Evolutionary conservation across 2,888 invertebrate species (phyloP).

Genomic region (Chalcis sispes): DNA sequence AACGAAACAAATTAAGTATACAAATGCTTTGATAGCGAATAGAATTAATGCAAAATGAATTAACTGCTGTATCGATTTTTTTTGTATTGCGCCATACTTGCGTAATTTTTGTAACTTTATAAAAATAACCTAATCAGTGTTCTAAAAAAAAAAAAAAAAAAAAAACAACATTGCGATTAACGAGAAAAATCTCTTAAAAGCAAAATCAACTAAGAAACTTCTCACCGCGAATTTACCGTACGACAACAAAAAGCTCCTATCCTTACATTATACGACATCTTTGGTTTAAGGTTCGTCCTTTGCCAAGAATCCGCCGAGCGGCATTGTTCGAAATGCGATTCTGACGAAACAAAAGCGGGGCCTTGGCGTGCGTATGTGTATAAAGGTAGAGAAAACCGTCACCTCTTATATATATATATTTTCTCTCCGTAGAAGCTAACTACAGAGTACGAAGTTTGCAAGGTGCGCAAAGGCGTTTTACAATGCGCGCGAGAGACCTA

Average conservation of each 20-base stretch:
- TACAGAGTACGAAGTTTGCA: neutral
- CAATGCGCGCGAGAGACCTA: constrained; percentile 27
- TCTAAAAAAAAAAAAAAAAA: neutral
- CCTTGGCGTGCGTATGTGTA: constrained; percentile 22
- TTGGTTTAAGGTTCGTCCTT: too few relatives aligned
- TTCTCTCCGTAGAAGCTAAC: neutral
- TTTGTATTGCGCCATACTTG: too few relatives aligned
- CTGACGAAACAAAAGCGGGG: constrained; percentile 47
- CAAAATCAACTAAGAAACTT: too few relatives aligned
- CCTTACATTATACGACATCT: too few relatives aligned
- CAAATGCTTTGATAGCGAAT: too few relatives aligned
- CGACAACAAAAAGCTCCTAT: neutral
- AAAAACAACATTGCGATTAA: too few relatives aligned
- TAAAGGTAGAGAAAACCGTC: constrained; percentile 24
- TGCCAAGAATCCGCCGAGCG: neutral
- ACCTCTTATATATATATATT: neutral
- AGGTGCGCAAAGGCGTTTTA: constrained; percentile 32
- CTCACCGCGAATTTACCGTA: neutral
- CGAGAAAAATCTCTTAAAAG: neutral
- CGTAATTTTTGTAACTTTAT: too few relatives aligned
- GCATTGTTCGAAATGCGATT: constrained; percentile 33
- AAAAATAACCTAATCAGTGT: too few relatives aligned
- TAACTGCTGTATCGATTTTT: too few relatives aligned
- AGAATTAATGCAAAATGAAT: too few relatives aligned
- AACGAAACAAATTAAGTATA: too few relatives aligned